Conservation (phyloP, 2,888 invertebrate genomes). For the Ectemnius lituratus region DNA sequence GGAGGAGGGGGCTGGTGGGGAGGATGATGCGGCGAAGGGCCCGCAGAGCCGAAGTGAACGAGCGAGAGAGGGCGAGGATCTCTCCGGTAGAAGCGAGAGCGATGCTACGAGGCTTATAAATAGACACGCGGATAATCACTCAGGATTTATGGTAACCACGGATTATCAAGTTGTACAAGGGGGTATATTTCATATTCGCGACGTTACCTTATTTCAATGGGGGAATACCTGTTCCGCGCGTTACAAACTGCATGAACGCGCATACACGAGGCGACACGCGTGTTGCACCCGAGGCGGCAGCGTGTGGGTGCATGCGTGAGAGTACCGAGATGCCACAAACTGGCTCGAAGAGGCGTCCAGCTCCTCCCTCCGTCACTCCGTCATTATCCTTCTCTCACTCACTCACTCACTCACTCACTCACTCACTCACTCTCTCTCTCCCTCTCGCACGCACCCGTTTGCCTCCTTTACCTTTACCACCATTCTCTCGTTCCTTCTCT, state of each 20-base stretch:
- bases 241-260: conserved; percentile 65
- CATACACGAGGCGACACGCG: conserved; percentile 58
- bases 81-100: conserved; percentile 53
- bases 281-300: conserved; percentile 44
- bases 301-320: conserved; percentile 44
- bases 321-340: conserved; percentile 52
- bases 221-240: conserved; percentile 73
- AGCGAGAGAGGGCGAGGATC: conserved; percentile 24
- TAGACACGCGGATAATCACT: conserved; percentile 77
- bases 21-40: conserved; percentile 26
- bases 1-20: conserved; percentile 24
- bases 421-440: conserved; percentile 13
- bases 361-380: conserved; percentile 42
- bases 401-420: conserved; percentile 19
- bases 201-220: conserved; percentile 76
- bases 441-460: conserved; percentile 19
- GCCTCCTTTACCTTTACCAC: not conserved
- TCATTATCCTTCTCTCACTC: conserved; percentile 18
- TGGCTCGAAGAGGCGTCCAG: conserved; percentile 59
- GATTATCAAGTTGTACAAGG: conserved; percentile 78
- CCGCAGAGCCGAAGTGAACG: conserved; percentile 17
- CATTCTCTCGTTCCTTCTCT: conserved; percentile 18
- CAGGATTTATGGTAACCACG: conserved; percentile 78
- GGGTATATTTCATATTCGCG: conserved; percentile 77
- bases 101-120: conserved; percentile 74